Evolutionary conservation across 92 coral and sea anemone genomes (phyloP).

Genomic region (Bergia sp.): DNA sequence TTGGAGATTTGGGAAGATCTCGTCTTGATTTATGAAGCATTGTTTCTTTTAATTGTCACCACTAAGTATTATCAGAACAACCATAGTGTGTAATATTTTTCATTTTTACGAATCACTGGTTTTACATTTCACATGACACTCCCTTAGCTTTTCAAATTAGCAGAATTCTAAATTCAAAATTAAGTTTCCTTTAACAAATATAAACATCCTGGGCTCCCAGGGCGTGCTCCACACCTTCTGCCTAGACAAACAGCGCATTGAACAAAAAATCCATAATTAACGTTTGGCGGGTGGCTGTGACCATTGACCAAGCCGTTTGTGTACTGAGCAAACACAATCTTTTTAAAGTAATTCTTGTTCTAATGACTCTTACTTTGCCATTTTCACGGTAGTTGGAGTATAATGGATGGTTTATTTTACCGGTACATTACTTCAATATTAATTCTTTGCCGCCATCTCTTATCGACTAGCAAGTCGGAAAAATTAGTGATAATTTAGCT

Average conservation of each 20-base stretch:
- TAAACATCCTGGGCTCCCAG: conserved; percentile 12
- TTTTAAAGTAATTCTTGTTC: background rate
- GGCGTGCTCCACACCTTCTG: background rate
- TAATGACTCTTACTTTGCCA: conserved; percentile 2
- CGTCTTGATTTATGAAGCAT: too few relatives aligned
- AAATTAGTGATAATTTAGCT: background rate
- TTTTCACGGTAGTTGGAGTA: background rate
- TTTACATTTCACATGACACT: background rate
- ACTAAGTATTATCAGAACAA: background rate
- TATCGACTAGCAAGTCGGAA: background rate
- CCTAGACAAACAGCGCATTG: background rate
- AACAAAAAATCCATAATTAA: background rate
- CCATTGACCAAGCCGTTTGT: background rate
- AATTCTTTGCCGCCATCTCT: background rate
- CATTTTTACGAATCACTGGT: background rate
- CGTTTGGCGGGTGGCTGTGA: background rate
- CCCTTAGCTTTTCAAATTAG: conserved; percentile 2
- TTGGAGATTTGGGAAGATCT: too few relatives aligned
- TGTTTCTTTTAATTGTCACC: too few relatives aligned
- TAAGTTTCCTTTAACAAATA: conserved; percentile 19
- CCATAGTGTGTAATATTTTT: background rate
- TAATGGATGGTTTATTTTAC: background rate
- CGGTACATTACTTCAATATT: background rate
- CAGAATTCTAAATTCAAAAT: background rate
- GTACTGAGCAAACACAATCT: background rate